Evolutionary conservation across 2,888 invertebrate genomes (phyloP), one percentile per base, ranked within the genome.

Genomic region (Aspidapion aeneum): DNA sequence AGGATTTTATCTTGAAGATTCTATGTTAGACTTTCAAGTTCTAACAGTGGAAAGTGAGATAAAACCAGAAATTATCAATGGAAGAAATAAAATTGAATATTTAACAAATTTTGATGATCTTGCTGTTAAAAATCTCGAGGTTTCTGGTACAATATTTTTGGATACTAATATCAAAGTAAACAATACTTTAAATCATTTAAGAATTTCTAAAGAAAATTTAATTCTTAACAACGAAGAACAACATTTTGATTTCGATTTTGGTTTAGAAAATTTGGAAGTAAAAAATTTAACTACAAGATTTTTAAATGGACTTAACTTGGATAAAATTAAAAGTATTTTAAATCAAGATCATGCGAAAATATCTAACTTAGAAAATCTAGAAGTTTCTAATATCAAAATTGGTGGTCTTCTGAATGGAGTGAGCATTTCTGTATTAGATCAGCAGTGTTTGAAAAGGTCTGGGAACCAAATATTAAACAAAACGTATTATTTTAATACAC

Each of bases 391-490:
- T 21, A 68, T 85, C 12, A 70, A 75, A 16, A 73, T 85, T 16
- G 72, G 72, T 1, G 83, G 82, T n/a, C 76, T 74, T 12, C 71
- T 87, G 0, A 87, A 87, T 72, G 78, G 79, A 9, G 71, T 82
- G 1, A 75, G 77, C 60, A 77, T 86, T 68, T 67, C 74, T 0
- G 73, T 79, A 9, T 71, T 87, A 21, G 65, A 81, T 20, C 75
- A 81, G 59, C 78, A 81, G 66, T 78, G 82, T 0, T 73, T 87
- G 12, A 83, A 79, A 73, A 79, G 77, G 18, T 68, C 69, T 1
- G 85, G 82, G 1, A 72, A 82, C 69, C 86, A 87, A 75, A 68
- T 70, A 57, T 73, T 86, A 2, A 79, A 74, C 17, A 76, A 77
- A 70, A 71, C 72, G 7, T 77, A 75, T 61, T 64, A 58, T 54